Evolutionary conservation across 1,140 invertebrate genomes (phyloP), one percentile per base, ranked within the genome.

Genomic region (Anthonomus grandis): DNA sequence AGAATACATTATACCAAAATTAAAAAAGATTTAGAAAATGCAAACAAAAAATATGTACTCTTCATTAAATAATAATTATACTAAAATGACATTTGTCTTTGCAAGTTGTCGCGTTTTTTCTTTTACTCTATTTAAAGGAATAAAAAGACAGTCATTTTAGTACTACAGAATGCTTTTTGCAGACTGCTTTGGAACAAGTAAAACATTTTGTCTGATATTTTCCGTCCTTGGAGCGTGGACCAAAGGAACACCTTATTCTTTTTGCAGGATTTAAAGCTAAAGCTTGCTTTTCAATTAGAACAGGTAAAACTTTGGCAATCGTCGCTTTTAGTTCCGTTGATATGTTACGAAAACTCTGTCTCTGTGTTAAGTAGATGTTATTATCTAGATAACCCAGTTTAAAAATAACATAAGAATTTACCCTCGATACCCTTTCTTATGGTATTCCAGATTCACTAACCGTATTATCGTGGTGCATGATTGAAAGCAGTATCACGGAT

Each of bases 91-190:
- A n/a, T n/a, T n/a, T n/a, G n/a, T n/a, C n/a, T n/a, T n/a, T n/a
- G n/a, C n/a, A n/a, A n/a, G n/a, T n/a, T n/a, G n/a, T n/a, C n/a
- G n/a, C n/a, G n/a, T n/a, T n/a, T n/a, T n/a, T n/a, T n/a, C n/a
- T n/a, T n/a, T n/a, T n/a, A n/a, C n/a, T n/a, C n/a, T n/a, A n/a
- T n/a, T n/a, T n/a, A n/a, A n/a, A n/a, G n/a, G n/a, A n/a, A n/a
- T n/a, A n/a, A n/a, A n/a, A n/a, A n/a, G n/a, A n/a, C n/a, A n/a
- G n/a, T n/a, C n/a, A n/a, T n/a, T n/a, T n/a, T n/a, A n/a, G n/a
- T n/a, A n/a, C n/a, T n/a, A n/a, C 48, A 37, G 48, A 9, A 21
- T 50, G 48, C 38, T 50, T 27, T 36, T 50, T 50, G 48, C 48
- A 50, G 22, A 50, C 18, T 27, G 15, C 8, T 50, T 50, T 50